Evolutionary conservation across 2,888 invertebrate species (phyloP).

Genomic region (Drosophila quinaria): DNA sequence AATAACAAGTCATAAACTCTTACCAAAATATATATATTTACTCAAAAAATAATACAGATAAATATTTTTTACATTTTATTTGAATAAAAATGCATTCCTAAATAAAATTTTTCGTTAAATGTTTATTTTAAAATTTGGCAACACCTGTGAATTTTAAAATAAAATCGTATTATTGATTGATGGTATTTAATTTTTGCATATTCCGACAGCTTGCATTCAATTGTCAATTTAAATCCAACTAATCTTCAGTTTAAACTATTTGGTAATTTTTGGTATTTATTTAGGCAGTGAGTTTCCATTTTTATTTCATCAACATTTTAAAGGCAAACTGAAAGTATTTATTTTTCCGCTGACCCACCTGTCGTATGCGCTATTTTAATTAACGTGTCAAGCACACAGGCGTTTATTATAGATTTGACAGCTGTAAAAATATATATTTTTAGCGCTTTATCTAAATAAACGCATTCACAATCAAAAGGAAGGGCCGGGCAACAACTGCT

Average conservation of each 20-base stretch:
- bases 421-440: slow-evolving; percentile 47
- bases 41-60: too few relatives aligned
- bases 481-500: neutral
- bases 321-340: slow-evolving; percentile 11
- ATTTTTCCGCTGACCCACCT: slow-evolving; percentile 26
- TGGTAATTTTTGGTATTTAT: neutral
- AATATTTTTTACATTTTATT: too few relatives aligned
- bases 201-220: neutral
- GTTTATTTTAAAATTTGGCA: too few relatives aligned
- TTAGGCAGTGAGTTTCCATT: neutral
- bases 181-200: too few relatives aligned
- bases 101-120: too few relatives aligned
- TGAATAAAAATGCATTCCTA: too few relatives aligned
- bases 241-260: neutral
- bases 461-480: slow-evolving; percentile 13
- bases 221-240: slow-evolving; percentile 1
- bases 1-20: too few relatives aligned
- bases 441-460: slow-evolving; percentile 31
- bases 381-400: slow-evolving; percentile 30
- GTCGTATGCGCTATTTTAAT: slow-evolving; percentile 51
- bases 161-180: neutral
- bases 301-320: neutral
- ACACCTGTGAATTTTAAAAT: neutral
- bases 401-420: slow-evolving; percentile 18
- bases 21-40: too few relatives aligned